Percentiles rank a stretch among this genome's conserved stretches.
These are phyloP conservation scores for Drosophila mercatorum DNA, from an alignment of 2,888 invertebrate genomes.

Conservation along the genomic window DNA sequence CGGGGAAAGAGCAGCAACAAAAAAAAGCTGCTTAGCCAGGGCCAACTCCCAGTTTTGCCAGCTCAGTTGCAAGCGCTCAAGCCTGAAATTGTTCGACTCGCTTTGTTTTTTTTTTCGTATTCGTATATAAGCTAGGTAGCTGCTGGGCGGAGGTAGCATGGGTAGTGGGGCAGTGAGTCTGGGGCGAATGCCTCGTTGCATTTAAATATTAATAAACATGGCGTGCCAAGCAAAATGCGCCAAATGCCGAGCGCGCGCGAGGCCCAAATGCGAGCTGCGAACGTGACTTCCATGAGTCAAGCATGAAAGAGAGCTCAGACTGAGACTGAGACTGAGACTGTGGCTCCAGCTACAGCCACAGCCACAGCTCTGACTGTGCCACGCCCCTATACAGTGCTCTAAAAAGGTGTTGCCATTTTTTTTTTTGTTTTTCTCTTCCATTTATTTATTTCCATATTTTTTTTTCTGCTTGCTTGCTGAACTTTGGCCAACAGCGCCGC, in stretches of 20 bases:
- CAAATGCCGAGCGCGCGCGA: conserved; percentile 59
- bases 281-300: conserved; percentile 77
- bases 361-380: conserved; percentile 1
- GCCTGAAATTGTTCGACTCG: conserved; percentile 72
- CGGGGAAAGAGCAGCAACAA: conserved; percentile 5
- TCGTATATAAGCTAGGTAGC: conserved; percentile 1
- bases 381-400: conserved; percentile 6
- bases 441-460: conserved; percentile 9
- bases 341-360: not conserved
- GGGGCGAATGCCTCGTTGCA: conserved; percentile 76
- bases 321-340: conserved; percentile 1
- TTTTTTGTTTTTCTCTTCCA: not conserved
- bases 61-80: conserved; percentile 55
- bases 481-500: conserved; percentile 71
- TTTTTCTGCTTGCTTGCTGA: conserved; percentile 38
- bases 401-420: conserved; percentile 47
- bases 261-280: conserved; percentile 51
- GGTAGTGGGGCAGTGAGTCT: conserved; percentile 40
- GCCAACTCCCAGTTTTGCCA: conserved; percentile 41
- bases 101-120: not conserved
- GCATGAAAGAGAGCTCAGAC: conserved; percentile 31
- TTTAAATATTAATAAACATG: conserved; percentile 81
- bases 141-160: not conserved
- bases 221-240: conserved; percentile 74
- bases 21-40: conserved; percentile 14